These are phyloP conservation scores for Mesorhabditis sp. DNA, from an alignment of 2,888 invertebrate genomes.

Conservation along the genomic window DNA sequence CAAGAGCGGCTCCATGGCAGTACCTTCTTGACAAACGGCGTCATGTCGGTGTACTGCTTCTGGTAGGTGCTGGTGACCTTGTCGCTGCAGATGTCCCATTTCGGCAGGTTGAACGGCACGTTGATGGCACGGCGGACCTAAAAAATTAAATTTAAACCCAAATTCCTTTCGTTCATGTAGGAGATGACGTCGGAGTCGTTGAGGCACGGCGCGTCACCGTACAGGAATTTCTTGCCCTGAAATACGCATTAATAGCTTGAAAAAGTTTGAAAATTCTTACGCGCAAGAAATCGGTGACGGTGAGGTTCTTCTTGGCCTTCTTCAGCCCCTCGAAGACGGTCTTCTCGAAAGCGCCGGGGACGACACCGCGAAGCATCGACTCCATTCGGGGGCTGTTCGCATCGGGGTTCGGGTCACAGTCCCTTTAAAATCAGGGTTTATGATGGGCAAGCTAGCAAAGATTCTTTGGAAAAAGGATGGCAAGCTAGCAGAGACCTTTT, in stretches of 20 bases:
- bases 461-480: no score
- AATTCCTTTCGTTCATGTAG: constrained; percentile 48
- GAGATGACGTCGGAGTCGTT: constrained; percentile 53
- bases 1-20: no score
- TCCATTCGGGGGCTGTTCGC: constrained; percentile 43
- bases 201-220: constrained; percentile 50
- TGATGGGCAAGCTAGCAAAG: not conserved
- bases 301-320: constrained; percentile 14
- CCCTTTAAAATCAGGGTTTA: constrained; percentile 13
- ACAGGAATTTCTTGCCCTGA: constrained; percentile 20
- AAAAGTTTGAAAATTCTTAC: not conserved
- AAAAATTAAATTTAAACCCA: not conserved
- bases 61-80: constrained; percentile 51
- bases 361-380: constrained; percentile 36
- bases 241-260: not conserved
- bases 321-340: constrained; percentile 24
- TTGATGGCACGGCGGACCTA: constrained; percentile 45
- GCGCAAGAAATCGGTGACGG: constrained; percentile 11
- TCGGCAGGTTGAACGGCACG: constrained; percentile 45
- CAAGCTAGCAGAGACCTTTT: no score
- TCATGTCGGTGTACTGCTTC: constrained; percentile 52
- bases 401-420: constrained; percentile 51
- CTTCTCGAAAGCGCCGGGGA: constrained; percentile 7
- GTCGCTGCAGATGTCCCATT: constrained; percentile 54
- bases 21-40: constrained; percentile 50